Percentiles rank a stretch among this genome's conserved stretches.
Evolutionary conservation across 2,888 invertebrate species (phyloP).

Genomic region (Morpho deidamia): DNA sequence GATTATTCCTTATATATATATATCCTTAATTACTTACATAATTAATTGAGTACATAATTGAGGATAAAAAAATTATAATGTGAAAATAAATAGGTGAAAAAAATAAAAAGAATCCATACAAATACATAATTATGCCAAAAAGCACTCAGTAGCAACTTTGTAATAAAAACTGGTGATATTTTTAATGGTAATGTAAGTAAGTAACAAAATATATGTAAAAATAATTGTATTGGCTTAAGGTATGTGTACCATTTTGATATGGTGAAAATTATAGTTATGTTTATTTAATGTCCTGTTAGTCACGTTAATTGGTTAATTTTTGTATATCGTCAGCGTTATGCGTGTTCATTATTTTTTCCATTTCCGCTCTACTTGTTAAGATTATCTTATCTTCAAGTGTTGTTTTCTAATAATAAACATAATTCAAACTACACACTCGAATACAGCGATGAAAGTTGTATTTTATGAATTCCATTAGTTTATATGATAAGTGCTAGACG

Average conservation of each 20-base stretch:
- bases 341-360: constrained; percentile 16
- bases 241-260: background rate
- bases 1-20: too few relatives aligned
- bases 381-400: constrained; percentile 22
- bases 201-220: too few relatives aligned
- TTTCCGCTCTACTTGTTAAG: background rate
- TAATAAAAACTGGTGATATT: too few relatives aligned
- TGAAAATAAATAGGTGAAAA: too few relatives aligned
- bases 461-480: constrained; percentile 20
- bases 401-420: constrained; percentile 22
- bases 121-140: too few relatives aligned
- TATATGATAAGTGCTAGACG: constrained; percentile 16
- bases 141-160: too few relatives aligned
- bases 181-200: too few relatives aligned
- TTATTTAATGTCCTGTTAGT: too few relatives aligned
- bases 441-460: constrained; percentile 18
- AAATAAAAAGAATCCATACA: too few relatives aligned
- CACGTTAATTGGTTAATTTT: constrained; percentile 14
- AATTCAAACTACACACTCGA: constrained; percentile 11
- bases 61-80: too few relatives aligned
- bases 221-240: background rate
- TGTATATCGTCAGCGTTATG: constrained; percentile 16
- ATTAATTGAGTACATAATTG: too few relatives aligned
- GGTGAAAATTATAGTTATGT: background rate
- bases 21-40: too few relatives aligned